Base-by-base conservation (phyloP, 2,113 vertebrate species). In the Electrona antarctica region DNA sequence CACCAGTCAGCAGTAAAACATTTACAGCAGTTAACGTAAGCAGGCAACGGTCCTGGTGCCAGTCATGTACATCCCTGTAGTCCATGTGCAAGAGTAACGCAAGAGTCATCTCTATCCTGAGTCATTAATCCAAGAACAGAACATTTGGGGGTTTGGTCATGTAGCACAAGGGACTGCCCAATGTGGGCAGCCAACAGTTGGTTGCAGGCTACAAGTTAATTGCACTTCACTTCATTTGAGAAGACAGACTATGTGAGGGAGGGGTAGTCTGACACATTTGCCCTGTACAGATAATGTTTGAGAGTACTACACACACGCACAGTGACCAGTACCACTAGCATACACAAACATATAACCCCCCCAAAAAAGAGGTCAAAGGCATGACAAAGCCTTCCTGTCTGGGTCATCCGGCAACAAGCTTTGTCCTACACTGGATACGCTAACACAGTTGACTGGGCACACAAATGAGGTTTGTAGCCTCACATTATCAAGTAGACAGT, bases 381-480 rank as follows among this genome's bases (percentile, higher is more conserved):
- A 69, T 41, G 29, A 89, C 87, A 89, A 88, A 86, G 82, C 61
- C 72, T 69, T 57, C 8, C 74, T 85, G 78, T 88, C 79, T 85
- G 78, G 73, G 83, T 74, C 74, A 78, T 77, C 81, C 76, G 72
- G 79, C 76, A 74, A 78, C 7, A 63, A 28, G 60, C 76, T 81
- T 84, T 90, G 86, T 87, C 81, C 83, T 63, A 76, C 73, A 71
- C 57, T 69, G 61, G 78, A 74, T 59, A 48, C 70, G 69, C 50
- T 62, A 81, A 60, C 71, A 85, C 85, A 83, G 84, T 72, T 79
- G 79, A 85, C 80, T 82, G 79, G 59, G 56, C 69, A 79, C 76
- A 88, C 80, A 88, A 90, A 85, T 84, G 68, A 69, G 71, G 76
- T 84, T 83, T 78, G 76, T 77, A 73, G 77, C 62, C 62, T 83